Conservation (phyloP, 1,140 invertebrate species). For the Eurytemora carolleeae region DNA sequence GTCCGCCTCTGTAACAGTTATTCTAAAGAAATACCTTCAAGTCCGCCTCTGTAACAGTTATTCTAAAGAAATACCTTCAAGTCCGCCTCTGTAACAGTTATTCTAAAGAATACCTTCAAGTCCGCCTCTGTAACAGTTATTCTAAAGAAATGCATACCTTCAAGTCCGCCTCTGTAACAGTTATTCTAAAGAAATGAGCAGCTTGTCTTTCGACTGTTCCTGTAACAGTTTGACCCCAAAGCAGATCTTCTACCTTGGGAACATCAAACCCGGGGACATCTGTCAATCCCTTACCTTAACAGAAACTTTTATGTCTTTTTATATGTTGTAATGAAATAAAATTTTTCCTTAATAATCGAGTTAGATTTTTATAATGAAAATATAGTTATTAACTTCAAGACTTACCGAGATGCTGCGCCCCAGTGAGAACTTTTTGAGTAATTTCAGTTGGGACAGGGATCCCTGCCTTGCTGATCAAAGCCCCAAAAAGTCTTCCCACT, state of each 20-base stretch:
- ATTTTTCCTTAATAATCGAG: too few relatives aligned
- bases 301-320: too few relatives aligned
- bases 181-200: constrained; percentile 10
- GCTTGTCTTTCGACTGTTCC: constrained; percentile 5
- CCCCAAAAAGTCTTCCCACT: constrained; percentile 11
- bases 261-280: constrained; percentile 8
- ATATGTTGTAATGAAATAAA: too few relatives aligned
- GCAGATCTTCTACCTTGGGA: background rate
- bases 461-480: constrained; percentile 10
- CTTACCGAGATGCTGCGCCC: constrained; percentile 3
- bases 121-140: too few relatives aligned
- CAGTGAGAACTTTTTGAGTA: constrained; percentile 11
- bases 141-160: background rate
- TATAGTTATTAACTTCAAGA: too few relatives aligned
- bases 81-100: constrained; percentile 1
- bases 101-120: constrained; percentile 9
- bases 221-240: constrained; percentile 7
- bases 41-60: too few relatives aligned
- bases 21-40: too few relatives aligned
- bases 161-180: constrained; percentile 4
- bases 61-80: too few relatives aligned
- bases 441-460: constrained; percentile 14
- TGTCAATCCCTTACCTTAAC: constrained; percentile 1
- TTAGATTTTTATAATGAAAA: too few relatives aligned
- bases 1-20: too few relatives aligned